Conservation (phyloP, 2,113 vertebrate species). For the Aegypius monachus region DNA sequence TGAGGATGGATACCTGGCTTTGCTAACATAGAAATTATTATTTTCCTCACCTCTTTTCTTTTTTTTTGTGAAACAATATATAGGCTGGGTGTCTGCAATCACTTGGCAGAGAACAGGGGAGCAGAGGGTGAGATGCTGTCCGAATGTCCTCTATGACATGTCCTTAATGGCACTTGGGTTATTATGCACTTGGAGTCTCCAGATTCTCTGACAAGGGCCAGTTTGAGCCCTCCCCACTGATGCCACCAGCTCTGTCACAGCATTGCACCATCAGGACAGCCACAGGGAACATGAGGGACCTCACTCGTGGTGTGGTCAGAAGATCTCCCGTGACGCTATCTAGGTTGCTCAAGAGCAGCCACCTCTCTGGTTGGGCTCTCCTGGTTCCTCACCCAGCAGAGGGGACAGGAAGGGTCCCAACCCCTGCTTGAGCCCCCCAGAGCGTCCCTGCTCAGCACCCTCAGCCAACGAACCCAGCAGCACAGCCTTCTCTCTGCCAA, state of each 20-base stretch:
- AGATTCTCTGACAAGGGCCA: not conserved
- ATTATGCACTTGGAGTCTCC: not conserved
- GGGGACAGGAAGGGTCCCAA: not conserved
- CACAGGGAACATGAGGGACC: not conserved
- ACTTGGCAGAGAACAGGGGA: not conserved
- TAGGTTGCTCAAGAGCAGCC: not conserved
- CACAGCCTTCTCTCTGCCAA: not conserved
- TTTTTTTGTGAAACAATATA: not conserved
- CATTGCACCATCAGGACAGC: not conserved
- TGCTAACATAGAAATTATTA: not conserved
- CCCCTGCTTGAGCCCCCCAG: accelerated
- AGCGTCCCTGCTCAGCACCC: not conserved
- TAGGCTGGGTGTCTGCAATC: not conserved
- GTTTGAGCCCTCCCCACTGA: not conserved
- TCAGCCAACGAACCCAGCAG: not conserved
- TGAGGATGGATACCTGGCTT: not conserved
- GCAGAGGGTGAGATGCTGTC: not conserved
- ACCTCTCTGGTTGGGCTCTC: not conserved
- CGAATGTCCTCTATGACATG: not conserved
- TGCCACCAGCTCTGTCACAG: not conserved
- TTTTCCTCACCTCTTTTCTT: not conserved
- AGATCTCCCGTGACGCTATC: not conserved
- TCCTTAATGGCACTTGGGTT: not conserved
- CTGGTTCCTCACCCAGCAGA: not conserved
- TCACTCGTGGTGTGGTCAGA: not conserved